Evolutionary conservation across 2,797 vertebrate genomes (phyloP), one percentile per base, ranked within the genome.

Genomic region (Harpagifer antarcticus): DNA sequence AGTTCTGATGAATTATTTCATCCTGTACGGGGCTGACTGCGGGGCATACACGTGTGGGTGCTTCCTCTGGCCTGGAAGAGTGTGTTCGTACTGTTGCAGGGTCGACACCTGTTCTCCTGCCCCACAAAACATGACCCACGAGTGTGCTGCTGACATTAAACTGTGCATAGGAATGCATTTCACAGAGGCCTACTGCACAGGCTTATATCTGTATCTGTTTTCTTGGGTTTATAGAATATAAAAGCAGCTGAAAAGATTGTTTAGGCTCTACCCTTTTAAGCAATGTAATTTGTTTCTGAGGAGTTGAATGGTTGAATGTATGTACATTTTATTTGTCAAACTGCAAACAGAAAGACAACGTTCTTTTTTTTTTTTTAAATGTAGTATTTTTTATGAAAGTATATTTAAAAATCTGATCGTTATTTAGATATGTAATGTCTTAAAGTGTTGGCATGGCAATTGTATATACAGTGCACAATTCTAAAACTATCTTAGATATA

Each of bases 31-130:
- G 78, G 82, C 83, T 91, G 89, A 90, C 93, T 91, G 89, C 87
- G 50, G 92, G 93, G 94, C 92, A 94, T 90, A 92, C 95, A 96
- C 94, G 96, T 95, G 92, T 92, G 92, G 89, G 87, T 86, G 92
- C 93, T 91, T 94, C 88, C 90, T 92, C 90, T 89, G 91, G 75
- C 81, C 91, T 78, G 89, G 79, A 71, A 58, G 81, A 89, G 81
- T 81, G 83, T 82, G 90, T 91, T 88, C 88, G 85, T 88, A 86
- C 86, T 83, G 84, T 82, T 87, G 90, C 90, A 92, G 93, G 88
- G 89, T 83, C 86, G 94, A 93, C 95, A 94, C 95, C 92, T 95
- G 93, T 90, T 93, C 90, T 48, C 86, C 64, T 72, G 86, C 76
- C 87, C 89, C 64, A 23, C 23, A 83, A 82, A 89, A 90, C 82